phyloP scores from a whole-genome alignment of 2,888 invertebrate species.

The Nysson spinosus region DNA sequence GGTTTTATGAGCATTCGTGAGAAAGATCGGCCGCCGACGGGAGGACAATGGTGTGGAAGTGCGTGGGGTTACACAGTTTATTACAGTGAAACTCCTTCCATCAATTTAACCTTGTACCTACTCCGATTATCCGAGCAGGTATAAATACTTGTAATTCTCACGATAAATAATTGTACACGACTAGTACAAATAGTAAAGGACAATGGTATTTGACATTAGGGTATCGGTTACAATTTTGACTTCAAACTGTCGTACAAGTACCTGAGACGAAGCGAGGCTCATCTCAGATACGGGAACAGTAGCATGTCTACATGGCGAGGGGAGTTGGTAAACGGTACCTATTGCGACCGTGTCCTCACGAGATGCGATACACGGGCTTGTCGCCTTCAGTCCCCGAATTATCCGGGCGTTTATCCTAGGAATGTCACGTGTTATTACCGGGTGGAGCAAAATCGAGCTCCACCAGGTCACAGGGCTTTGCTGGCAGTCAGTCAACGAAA shows the following conservation, averaged over 20 bases:
- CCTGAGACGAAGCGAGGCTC: slow-evolving; percentile 86
- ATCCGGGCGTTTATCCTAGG: slow-evolving; percentile 92
- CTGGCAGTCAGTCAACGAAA: slow-evolving; percentile 87
- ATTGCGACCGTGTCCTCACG: slow-evolving; percentile 89
- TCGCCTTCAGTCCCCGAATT: slow-evolving; percentile 92
- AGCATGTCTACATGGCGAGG: slow-evolving; percentile 87
- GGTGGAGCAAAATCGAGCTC: slow-evolving; percentile 82
- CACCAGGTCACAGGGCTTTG: slow-evolving; percentile 86
- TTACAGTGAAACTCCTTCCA: slow-evolving; percentile 89
- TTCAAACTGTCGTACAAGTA: slow-evolving; percentile 92
- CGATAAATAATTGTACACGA: not conserved
- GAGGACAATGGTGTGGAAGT: slow-evolving; percentile 90
- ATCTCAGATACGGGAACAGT: slow-evolving; percentile 87
- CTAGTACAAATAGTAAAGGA: not conserved
- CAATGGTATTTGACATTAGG: slow-evolving; percentile 75
- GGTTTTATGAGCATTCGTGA: slow-evolving; percentile 90
- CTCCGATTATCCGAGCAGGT: slow-evolving; percentile 87
- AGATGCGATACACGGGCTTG: slow-evolving; percentile 85
- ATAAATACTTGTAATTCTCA: slow-evolving; percentile 52
- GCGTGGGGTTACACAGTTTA: slow-evolving; percentile 92
- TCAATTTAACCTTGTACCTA: slow-evolving; percentile 86
- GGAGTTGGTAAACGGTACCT: slow-evolving; percentile 85
- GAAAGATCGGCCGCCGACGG: slow-evolving; percentile 84
- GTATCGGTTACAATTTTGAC: slow-evolving; percentile 88
- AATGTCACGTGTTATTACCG: slow-evolving; percentile 91